A percentile compares a stretch with the other conserved stretches of the same genome.
phyloP scores from a whole-genome alignment of 2,888 invertebrate species.

The Macrophya alboannulata region DNA sequence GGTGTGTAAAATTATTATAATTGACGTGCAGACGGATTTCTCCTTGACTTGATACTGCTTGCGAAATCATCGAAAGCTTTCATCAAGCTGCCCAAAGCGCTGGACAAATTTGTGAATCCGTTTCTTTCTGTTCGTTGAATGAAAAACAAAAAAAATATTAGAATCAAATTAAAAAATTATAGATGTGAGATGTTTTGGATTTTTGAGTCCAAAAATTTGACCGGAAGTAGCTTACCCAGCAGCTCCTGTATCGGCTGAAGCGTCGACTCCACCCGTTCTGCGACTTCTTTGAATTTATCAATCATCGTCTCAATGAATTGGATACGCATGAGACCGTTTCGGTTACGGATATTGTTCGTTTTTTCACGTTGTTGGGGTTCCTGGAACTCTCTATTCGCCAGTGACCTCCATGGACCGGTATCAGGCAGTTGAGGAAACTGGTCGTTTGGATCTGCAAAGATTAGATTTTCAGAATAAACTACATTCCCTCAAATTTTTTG shows the following conservation, averaged over 20 bases:
- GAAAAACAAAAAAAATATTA: neutral
- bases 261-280: neutral
- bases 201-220: neutral
- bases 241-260: neutral
- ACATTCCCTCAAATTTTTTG: neutral
- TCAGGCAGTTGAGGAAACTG: neutral
- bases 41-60: neutral
- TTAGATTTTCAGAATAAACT: neutral
- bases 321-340: neutral
- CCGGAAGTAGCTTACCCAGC: neutral
- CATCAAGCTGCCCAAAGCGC: neutral
- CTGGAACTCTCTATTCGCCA: rapidly evolving
- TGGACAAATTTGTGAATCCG: neutral
- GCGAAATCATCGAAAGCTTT: neutral
- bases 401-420: neutral
- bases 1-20: neutral
- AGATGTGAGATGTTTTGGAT: neutral
- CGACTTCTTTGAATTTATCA: neutral
- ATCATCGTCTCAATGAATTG: neutral
- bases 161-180: neutral
- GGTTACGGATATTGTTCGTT: neutral
- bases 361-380: rapidly evolving
- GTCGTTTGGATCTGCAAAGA: neutral
- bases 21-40: neutral
- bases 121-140: neutral